Conservation (phyloP, 1,140 invertebrate species). For the Coboldia fuscipes region DNA sequence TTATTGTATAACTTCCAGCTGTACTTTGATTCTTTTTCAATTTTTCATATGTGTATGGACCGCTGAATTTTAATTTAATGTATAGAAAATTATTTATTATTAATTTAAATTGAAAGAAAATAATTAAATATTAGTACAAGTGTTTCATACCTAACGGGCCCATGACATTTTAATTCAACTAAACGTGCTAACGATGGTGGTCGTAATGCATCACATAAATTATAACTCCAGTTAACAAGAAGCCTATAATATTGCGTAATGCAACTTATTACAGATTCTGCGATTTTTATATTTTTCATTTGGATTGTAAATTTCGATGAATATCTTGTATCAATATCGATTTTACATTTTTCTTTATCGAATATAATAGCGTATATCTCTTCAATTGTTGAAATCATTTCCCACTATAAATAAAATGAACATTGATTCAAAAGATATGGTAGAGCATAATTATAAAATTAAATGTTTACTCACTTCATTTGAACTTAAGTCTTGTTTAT, state of each 20-base stretch:
- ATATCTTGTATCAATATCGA: constrained; percentile 15
- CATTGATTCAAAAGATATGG: constrained; percentile 40
- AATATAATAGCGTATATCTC: constrained; percentile 34
- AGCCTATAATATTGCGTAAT: constrained; percentile 75
- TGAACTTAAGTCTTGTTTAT: too few species aligned
- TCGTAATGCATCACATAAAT: constrained; percentile 55
- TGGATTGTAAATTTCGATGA: constrained; percentile 14
- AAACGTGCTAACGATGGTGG: constrained; percentile 55
- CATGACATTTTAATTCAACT: constrained; percentile 60
- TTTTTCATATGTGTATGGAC: constrained; percentile 62
- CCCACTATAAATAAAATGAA: constrained; percentile 39
- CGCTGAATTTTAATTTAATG: constrained; percentile 25
- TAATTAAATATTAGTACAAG: constrained; percentile 3
- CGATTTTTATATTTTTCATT: constrained; percentile 11
- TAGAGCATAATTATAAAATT: constrained; percentile 45
- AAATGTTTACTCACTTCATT: constrained; percentile 31
- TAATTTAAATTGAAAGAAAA: constrained; percentile 6
- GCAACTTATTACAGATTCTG: constrained; percentile 55
- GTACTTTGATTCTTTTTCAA: constrained; percentile 53
- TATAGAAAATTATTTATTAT: constrained; percentile 6
- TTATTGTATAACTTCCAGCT: constrained; percentile 54
- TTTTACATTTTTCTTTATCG: constrained; percentile 6
- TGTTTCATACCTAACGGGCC: constrained; percentile 51
- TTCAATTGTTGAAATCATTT: constrained; percentile 54
- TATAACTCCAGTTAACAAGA: constrained; percentile 72